These are phyloP conservation scores for Lates japonicus DNA, from an alignment of 2,797 vertebrate species.

Conservation along the genomic window DNA sequence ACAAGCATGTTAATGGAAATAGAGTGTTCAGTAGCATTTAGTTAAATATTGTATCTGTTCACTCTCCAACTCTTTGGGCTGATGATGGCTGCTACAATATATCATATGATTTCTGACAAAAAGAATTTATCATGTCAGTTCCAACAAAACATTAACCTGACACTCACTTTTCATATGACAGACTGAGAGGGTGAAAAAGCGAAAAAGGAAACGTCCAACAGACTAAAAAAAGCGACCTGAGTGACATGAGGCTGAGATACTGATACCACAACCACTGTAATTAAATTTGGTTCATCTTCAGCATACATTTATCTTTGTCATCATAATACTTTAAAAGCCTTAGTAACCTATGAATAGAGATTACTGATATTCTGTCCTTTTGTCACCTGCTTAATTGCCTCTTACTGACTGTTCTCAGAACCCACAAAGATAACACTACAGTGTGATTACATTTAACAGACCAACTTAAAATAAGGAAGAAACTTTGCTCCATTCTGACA, in stretches of 20 bases:
- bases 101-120: conserved; percentile 16
- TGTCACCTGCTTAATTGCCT: conserved; percentile 63
- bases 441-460: conserved; percentile 43
- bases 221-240: conserved; percentile 14
- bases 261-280: conserved; percentile 28
- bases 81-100: not conserved
- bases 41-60: conserved; percentile 15
- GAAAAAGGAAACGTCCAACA: conserved; percentile 13
- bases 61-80: not conserved
- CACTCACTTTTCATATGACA: not conserved
- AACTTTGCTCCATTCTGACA: conserved; percentile 6
- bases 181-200: not conserved
- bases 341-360: conserved; percentile 37
- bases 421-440: conserved; percentile 33
- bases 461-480: conserved; percentile 21
- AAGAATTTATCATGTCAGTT: conserved; percentile 8
- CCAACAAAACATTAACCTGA: conserved; percentile 27
- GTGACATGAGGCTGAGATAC: conserved; percentile 28
- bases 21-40: not conserved
- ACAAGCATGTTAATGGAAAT: conserved; percentile 12
- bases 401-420: conserved; percentile 45
- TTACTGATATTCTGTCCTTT: conserved; percentile 48
- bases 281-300: conserved; percentile 61
- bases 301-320: conserved; percentile 68
- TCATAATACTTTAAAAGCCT: conserved; percentile 40